Percentiles rank a stretch among this genome's conserved stretches.
Conservation (phyloP, 92 coral and sea anemone genomes). For the Parazoanthus darwini region DNA sequence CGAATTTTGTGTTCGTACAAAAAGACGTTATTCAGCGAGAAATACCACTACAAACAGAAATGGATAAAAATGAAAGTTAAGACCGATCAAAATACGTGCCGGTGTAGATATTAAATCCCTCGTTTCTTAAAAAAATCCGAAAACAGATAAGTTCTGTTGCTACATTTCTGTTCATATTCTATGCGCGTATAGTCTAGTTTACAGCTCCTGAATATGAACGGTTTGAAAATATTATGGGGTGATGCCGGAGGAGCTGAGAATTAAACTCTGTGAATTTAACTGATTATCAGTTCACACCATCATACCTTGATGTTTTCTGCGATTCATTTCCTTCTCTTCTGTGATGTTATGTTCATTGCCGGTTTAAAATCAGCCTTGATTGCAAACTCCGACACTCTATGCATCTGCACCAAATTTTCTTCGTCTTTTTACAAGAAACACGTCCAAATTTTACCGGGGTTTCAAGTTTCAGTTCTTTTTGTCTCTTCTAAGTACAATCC, state of each 20-base stretch:
- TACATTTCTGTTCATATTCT: neutral
- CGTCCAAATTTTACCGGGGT: neutral
- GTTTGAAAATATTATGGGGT: neutral
- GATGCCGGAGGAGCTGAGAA: too few species aligned
- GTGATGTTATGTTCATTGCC: neutral
- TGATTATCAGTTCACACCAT: neutral
- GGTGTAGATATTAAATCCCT: neutral
- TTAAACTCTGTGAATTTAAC: neutral
- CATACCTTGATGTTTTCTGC: constrained; percentile 16
- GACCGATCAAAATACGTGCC: neutral
- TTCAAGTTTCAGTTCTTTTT: neutral
- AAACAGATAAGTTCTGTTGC: neutral
- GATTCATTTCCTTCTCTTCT: neutral
- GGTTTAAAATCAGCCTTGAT: neutral
- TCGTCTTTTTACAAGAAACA: too few species aligned
- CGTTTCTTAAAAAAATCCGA: neutral
- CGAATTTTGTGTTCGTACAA: neutral
- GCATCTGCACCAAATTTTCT: neutral
- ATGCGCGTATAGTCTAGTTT: neutral
- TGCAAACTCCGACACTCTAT: neutral
- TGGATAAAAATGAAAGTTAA: neutral
- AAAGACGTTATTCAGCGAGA: neutral
- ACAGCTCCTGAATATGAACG: neutral
- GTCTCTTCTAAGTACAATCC: neutral
- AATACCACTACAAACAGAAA: neutral